A percentile compares a stretch with the other conserved stretches of the same genome.
Conservation (phyloP, 2,113 vertebrate species). For the Taurulus bubalis region DNA sequence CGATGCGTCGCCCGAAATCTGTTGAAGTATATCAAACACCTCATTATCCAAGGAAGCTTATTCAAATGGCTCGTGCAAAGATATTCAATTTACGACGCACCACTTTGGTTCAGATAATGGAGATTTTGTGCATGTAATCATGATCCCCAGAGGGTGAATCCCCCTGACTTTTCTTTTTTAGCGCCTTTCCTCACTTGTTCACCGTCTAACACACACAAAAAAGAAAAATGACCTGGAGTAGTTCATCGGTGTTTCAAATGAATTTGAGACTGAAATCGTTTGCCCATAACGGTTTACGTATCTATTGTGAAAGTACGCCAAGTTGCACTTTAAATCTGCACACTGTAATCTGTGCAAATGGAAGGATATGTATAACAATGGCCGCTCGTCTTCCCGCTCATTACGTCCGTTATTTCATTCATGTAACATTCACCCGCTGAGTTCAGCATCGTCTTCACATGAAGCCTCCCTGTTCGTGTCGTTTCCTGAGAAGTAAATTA, state of each 20-base stretch:
- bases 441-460: background rate
- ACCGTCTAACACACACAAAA: too few relatives aligned
- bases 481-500: background rate
- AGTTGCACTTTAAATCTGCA: conserved; percentile 60
- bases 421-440: conserved; percentile 16
- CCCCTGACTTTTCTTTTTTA: background rate
- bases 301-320: background rate
- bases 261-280: too few relatives aligned
- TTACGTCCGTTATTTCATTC: background rate
- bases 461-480: background rate
- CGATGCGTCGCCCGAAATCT: background rate
- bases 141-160: background rate
- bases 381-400: conserved; percentile 9
- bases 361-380: background rate
- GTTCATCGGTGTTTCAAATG: background rate
- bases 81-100: background rate
- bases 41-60: background rate
- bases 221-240: background rate
- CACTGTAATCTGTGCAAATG: background rate
- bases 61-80: background rate
- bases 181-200: background rate
- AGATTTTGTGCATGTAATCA: background rate
- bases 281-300: too few relatives aligned
- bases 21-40: background rate
- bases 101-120: background rate